phyloP scores from a whole-genome alignment of 2,797 vertebrate genomes.

The Gymnothorax reevesii region DNA sequence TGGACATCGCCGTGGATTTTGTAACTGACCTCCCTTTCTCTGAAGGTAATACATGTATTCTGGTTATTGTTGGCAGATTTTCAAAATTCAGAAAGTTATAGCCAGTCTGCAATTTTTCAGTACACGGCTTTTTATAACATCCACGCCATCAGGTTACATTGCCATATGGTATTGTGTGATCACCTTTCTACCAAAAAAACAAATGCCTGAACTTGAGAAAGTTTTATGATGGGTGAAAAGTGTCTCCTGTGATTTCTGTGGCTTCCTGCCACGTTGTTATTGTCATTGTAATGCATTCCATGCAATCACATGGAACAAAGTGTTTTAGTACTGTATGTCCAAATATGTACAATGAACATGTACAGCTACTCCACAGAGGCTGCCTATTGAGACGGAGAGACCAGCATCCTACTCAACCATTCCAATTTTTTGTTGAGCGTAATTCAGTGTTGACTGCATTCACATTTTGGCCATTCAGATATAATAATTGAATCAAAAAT shows the following conservation, averaged over 20 bases:
- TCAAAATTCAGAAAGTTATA: not conserved
- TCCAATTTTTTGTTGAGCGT: constrained; percentile 14
- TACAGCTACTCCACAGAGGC: constrained; percentile 14
- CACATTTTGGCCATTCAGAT: not conserved
- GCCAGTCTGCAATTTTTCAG: not conserved
- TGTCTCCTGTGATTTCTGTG: constrained; percentile 13
- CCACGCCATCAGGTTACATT: not conserved
- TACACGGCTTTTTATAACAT: not conserved
- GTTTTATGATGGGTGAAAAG: not conserved
- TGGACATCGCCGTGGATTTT: too few relatives aligned
- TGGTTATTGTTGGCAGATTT: too few relatives aligned
- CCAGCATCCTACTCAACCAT: not conserved
- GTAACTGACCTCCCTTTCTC: too few relatives aligned
- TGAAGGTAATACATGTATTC: too few relatives aligned
- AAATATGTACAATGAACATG: constrained; percentile 25
- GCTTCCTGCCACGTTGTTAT: constrained; percentile 19
- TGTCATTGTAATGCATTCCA: constrained; percentile 32
- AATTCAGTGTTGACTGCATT: not conserved
- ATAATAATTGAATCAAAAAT: constrained; percentile 16
- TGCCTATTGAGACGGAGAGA: not conserved
- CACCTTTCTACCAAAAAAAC: not conserved
- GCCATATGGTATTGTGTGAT: not conserved
- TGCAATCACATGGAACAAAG: constrained; percentile 24
- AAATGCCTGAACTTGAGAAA: not conserved
- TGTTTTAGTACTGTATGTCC: constrained; percentile 8